Conservation (phyloP, 2,113 vertebrate species). For the Tachycineta bicolor region DNA sequence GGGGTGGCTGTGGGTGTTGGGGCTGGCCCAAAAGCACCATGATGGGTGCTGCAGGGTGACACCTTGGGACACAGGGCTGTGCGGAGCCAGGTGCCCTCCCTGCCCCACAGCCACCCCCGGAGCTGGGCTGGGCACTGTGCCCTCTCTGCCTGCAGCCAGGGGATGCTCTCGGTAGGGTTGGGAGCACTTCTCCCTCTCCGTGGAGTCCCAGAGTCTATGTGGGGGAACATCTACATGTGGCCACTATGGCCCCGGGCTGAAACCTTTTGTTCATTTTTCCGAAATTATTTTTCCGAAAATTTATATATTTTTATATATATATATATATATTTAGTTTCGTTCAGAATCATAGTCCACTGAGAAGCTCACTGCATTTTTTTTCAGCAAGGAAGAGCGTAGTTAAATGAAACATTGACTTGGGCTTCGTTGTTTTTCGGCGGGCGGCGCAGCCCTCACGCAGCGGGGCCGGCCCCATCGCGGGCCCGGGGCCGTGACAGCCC, state of each 20-base stretch:
- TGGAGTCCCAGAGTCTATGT: not conserved
- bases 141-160: accelerated
- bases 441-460: not conserved
- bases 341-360: not conserved
- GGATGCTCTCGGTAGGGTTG: not conserved
- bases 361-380: not conserved
- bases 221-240: accelerated
- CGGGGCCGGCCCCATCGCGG: not conserved
- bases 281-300: accelerated
- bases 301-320: too few species aligned
- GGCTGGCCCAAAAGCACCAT: accelerated
- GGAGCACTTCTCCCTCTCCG: not conserved
- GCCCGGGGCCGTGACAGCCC: not conserved
- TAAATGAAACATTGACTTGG: not conserved
- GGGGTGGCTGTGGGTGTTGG: accelerated
- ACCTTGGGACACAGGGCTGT: not conserved
- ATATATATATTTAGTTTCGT: not conserved
- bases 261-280: not conserved
- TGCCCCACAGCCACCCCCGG: not conserved
- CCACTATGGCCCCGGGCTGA: not conserved
- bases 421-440: not conserved
- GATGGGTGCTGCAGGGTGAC: not conserved
- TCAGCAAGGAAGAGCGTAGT: not conserved
- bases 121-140: not conserved
- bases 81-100: not conserved